Conservation (phyloP, 2,888 invertebrate species). For the Yponomeuta sedellus region DNA sequence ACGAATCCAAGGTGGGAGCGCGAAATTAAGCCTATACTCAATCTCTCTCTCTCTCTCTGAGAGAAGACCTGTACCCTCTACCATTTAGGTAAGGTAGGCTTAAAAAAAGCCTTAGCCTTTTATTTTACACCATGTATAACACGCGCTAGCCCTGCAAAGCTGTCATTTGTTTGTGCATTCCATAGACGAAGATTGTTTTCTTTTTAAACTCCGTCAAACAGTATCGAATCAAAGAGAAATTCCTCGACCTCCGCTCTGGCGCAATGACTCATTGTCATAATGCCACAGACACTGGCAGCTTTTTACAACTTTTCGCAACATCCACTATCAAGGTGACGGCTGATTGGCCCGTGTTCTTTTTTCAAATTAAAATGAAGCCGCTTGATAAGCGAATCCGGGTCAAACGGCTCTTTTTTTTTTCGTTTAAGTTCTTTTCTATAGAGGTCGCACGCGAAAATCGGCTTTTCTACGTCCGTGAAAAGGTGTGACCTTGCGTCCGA, state of each 20-base stretch:
- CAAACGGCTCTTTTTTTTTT: constrained; percentile 14
- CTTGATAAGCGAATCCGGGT: constrained; percentile 21
- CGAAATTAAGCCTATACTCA: too few relatives aligned
- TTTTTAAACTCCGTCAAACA: background rate
- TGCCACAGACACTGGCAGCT: constrained; percentile 10
- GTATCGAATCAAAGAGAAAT: constrained; percentile 44
- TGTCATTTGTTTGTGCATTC: too few relatives aligned
- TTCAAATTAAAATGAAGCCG: constrained; percentile 7
- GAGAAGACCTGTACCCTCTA: too few relatives aligned
- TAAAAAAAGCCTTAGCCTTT: too few relatives aligned
- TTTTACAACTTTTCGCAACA: constrained; percentile 25
- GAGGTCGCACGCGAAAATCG: background rate
- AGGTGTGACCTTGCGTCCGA: background rate
- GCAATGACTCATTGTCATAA: background rate
- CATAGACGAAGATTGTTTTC: background rate
- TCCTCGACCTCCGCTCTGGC: constrained; percentile 42
- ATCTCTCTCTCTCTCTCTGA: too few relatives aligned
- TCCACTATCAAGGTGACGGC: constrained; percentile 23
- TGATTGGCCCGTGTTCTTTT: constrained; percentile 18
- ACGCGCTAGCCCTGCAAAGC: too few relatives aligned
- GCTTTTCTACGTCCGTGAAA: constrained; percentile 4
- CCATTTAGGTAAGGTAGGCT: too few relatives aligned
- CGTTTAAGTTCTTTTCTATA: constrained; percentile 6
- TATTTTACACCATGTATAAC: too few relatives aligned
- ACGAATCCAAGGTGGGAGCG: too few relatives aligned